Evolutionary conservation across 2,888 invertebrate genomes (phyloP).

Genomic region (Leptopterna dolabrata): DNA sequence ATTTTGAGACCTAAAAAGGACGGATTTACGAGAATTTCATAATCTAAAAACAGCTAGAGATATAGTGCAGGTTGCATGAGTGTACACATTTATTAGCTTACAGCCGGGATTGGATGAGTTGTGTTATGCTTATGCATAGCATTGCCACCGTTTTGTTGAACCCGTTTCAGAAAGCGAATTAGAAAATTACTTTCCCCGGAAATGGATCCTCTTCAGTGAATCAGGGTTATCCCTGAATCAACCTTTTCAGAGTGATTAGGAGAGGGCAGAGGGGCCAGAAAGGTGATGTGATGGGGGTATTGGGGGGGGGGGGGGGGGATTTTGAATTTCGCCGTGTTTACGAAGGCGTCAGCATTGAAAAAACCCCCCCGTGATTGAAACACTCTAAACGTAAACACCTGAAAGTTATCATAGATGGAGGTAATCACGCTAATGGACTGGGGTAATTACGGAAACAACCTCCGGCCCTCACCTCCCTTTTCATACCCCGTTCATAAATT

Average conservation of each 20-base stretch:
- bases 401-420: not conserved
- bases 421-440: slow-evolving; percentile 29
- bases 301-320: not conserved
- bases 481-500: slow-evolving; percentile 20
- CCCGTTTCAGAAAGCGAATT: not conserved
- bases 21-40: too few relatives aligned
- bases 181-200: not conserved
- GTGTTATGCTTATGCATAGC: too few relatives aligned
- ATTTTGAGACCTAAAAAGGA: too few relatives aligned
- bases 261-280: not conserved
- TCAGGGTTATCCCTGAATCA: not conserved
- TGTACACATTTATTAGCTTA: too few relatives aligned
- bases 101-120: too few relatives aligned
- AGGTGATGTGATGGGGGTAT: too few relatives aligned
- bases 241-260: not conserved
- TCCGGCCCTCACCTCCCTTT: not conserved
- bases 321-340: not conserved
- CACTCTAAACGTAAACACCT: slow-evolving; percentile 21
- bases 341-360: not conserved
- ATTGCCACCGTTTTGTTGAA: not conserved
- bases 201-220: not conserved
- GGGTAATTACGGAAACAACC: slow-evolving; percentile 26
- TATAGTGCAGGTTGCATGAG: too few relatives aligned
- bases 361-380: not conserved
- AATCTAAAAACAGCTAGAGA: too few relatives aligned